Evolutionary conservation across 2,797 vertebrate species (phyloP).

Genomic region (Tolypeutes matacus): DNA sequence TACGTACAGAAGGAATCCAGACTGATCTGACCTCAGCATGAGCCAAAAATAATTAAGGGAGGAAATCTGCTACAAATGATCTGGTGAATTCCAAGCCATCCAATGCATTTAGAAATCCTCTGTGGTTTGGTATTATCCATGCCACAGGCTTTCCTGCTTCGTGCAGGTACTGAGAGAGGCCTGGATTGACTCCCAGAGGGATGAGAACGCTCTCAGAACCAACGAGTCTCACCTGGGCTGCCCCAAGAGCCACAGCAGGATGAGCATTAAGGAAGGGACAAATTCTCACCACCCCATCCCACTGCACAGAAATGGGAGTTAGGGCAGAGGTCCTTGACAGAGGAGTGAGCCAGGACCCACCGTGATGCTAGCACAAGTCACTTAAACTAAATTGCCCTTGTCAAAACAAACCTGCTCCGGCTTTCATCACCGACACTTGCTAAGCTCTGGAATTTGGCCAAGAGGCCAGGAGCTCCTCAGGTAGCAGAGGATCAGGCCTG

Average conservation of each 20-base stretch:
- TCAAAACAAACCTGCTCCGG: constrained; percentile 52
- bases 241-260: not conserved
- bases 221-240: not conserved
- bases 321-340: not conserved
- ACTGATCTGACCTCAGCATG: constrained; percentile 22
- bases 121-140: not conserved
- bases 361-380: constrained; percentile 33
- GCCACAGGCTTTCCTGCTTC: not conserved
- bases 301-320: not conserved
- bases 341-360: not conserved
- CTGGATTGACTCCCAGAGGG: not conserved
- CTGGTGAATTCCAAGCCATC: not conserved
- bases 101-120: constrained; percentile 12
- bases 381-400: constrained; percentile 49
- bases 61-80: constrained; percentile 9
- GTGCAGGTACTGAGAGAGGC: not conserved
- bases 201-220: not conserved
- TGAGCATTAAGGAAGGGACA: not conserved
- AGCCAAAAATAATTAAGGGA: constrained; percentile 50
- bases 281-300: not conserved
- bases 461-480: not conserved
- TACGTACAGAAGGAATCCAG: not conserved
- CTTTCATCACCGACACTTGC: constrained; percentile 39
- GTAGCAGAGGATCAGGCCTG: not conserved
- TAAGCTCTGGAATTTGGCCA: not conserved